Evolutionary conservation across 2,888 invertebrate genomes (phyloP).

Genomic region (Cosmia trapezina): DNA sequence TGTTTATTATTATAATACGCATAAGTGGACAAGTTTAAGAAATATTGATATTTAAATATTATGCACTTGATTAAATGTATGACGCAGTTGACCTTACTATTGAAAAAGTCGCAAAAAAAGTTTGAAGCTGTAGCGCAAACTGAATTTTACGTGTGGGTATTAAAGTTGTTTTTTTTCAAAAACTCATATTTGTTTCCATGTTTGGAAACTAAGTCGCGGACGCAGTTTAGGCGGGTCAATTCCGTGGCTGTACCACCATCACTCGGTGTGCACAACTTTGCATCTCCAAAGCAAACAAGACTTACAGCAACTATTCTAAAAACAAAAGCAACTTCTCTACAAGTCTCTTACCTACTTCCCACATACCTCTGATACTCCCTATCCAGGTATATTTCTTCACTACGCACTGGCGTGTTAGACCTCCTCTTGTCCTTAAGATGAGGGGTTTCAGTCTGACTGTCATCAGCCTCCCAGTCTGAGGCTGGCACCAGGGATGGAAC

Average conservation of each 20-base stretch:
- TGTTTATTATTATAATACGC: not conserved
- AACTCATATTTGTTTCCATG: no score
- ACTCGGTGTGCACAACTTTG: no score
- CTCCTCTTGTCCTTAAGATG: conserved; percentile 43
- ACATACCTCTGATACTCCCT: conserved; percentile 83
- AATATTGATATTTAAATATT: not conserved
- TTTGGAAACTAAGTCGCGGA: no score
- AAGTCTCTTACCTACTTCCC: conserved; percentile 31
- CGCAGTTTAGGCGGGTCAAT: not conserved
- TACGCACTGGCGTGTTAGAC: conserved; percentile 69
- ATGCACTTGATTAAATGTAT: not conserved
- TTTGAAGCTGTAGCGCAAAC: not conserved
- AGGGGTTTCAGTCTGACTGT: conserved; percentile 66
- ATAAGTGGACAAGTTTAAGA: not conserved
- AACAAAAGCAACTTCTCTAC: conserved; percentile 6
- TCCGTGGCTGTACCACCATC: not conserved
- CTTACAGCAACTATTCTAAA: conserved; percentile 5
- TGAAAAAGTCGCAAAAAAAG: not conserved
- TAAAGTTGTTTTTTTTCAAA: not conserved
- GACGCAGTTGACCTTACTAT: not conserved
- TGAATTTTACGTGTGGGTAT: not conserved
- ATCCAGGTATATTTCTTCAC: conserved; percentile 77
- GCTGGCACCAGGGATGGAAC: conserved; percentile 64
- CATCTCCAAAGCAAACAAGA: not conserved
- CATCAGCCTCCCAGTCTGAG: conserved; percentile 84